Conservation (phyloP, 2,888 invertebrate species). For the Tryphoninae sp. region DNA sequence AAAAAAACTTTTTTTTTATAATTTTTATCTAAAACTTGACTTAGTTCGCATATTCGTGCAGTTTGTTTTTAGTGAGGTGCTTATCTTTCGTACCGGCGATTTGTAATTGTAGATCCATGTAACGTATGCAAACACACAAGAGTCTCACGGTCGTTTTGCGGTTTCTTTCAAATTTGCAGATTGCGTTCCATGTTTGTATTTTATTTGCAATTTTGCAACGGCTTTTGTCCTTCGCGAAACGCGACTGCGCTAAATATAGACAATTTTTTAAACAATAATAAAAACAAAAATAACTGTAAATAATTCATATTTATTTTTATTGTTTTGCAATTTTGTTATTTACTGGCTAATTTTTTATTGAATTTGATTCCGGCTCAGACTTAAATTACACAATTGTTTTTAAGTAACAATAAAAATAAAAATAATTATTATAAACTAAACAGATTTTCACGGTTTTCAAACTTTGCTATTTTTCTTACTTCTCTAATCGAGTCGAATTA, state of each 20-base stretch:
- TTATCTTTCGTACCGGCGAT: slow-evolving; percentile 41
- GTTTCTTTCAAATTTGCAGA: slow-evolving; percentile 12
- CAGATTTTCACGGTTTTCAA: no score
- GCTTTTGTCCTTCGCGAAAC: not conserved
- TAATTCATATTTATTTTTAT: no score
- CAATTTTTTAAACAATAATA: no score
- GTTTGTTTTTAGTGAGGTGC: slow-evolving; percentile 33
- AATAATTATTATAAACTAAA: no score
- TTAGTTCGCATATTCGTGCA: slow-evolving; percentile 47
- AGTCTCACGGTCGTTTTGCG: slow-evolving; percentile 6
- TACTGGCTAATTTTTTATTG: no score
- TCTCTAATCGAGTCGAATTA: no score
- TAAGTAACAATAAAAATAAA: no score
- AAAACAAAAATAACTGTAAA: no score
- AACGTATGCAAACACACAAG: not conserved
- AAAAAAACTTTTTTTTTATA: not conserved
- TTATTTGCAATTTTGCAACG: not conserved
- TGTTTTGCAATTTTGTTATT: no score
- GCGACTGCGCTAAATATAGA: not conserved
- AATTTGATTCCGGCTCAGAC: no score
- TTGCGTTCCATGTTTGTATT: not conserved
- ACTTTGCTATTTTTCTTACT: no score
- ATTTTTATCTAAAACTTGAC: slow-evolving; percentile 4
- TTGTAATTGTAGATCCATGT: slow-evolving; percentile 38
- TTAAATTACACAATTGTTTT: no score